Conservation (phyloP, 2,797 vertebrate species). For the Danionella dracula region DNA sequence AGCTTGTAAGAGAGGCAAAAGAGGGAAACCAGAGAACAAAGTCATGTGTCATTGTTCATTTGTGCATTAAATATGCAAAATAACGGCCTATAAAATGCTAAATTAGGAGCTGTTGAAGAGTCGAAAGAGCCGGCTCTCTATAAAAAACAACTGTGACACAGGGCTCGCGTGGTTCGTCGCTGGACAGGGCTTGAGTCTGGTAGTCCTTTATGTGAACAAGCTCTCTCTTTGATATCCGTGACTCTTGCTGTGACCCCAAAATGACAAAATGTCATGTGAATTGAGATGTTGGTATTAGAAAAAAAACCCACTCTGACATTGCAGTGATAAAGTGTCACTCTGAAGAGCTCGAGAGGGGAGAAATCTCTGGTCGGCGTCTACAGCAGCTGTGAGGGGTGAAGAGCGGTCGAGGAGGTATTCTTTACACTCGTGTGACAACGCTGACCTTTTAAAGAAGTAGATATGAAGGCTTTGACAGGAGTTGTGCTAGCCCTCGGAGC, state of each 20-base stretch:
- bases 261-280: slow-evolving; percentile 8
- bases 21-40: too few species aligned
- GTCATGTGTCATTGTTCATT: too few species aligned
- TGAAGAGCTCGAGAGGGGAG: background rate
- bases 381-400: slow-evolving; percentile 6
- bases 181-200: background rate
- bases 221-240: background rate
- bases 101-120: too few species aligned
- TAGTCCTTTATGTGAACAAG: background rate
- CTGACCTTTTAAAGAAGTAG: slow-evolving; percentile 26
- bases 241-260: slow-evolving; percentile 6
- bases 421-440: background rate
- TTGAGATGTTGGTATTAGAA: background rate
- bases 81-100: too few species aligned
- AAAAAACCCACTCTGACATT: slow-evolving; percentile 2
- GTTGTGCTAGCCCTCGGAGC: background rate
- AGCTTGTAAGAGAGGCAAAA: too few species aligned
- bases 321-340: slow-evolving; percentile 9
- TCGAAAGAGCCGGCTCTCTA: too few species aligned
- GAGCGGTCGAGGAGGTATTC: background rate
- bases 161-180: background rate
- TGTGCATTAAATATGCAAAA: too few species aligned
- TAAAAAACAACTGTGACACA: too few species aligned
- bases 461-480: slow-evolving; percentile 16
- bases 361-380: slow-evolving; percentile 11